A percentile compares a stretch with the other conserved stretches of the same genome.
Evolutionary conservation across 2,888 invertebrate species (phyloP).

Genomic region (Ectropis crepuscularia): DNA sequence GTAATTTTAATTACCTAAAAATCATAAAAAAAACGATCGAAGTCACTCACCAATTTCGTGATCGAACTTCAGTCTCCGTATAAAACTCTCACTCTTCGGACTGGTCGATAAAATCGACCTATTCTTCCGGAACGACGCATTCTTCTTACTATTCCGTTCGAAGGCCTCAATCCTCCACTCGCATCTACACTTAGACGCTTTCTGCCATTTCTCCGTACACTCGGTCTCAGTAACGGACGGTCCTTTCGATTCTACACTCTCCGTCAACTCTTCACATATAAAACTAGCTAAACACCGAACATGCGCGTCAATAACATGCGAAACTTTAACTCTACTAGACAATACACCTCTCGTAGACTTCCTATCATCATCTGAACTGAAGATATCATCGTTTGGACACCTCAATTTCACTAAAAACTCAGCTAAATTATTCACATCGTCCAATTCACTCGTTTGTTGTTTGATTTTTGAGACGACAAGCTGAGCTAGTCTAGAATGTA

Average conservation of each 20-base stretch:
- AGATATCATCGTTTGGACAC: slow-evolving; percentile 80
- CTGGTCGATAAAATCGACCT: slow-evolving; percentile 78
- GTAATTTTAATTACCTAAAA: too few species aligned
- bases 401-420: slow-evolving; percentile 71
- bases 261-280: slow-evolving; percentile 72
- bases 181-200: slow-evolving; percentile 85
- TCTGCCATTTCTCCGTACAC: slow-evolving; percentile 85
- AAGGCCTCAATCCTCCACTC: slow-evolving; percentile 84
- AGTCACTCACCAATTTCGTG: slow-evolving; percentile 72
- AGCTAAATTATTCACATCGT: slow-evolving; percentile 69
- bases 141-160: slow-evolving; percentile 79
- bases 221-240: slow-evolving; percentile 84
- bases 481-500: slow-evolving; percentile 87
- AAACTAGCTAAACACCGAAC: slow-evolving; percentile 76
- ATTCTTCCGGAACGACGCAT: slow-evolving; percentile 81
- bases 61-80: slow-evolving; percentile 76
- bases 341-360: slow-evolving; percentile 56
- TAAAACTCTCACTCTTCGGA: slow-evolving; percentile 71
- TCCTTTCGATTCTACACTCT: slow-evolving; percentile 65
- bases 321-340: slow-evolving; percentile 63
- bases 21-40: neutral
- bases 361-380: slow-evolving; percentile 85
- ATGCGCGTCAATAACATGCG: slow-evolving; percentile 67
- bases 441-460: slow-evolving; percentile 70
- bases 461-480: slow-evolving; percentile 86